Evolutionary conservation across 2,888 invertebrate genomes (phyloP), one percentile per base, ranked within the genome.

Genomic region (Adelognathus sp.): DNA sequence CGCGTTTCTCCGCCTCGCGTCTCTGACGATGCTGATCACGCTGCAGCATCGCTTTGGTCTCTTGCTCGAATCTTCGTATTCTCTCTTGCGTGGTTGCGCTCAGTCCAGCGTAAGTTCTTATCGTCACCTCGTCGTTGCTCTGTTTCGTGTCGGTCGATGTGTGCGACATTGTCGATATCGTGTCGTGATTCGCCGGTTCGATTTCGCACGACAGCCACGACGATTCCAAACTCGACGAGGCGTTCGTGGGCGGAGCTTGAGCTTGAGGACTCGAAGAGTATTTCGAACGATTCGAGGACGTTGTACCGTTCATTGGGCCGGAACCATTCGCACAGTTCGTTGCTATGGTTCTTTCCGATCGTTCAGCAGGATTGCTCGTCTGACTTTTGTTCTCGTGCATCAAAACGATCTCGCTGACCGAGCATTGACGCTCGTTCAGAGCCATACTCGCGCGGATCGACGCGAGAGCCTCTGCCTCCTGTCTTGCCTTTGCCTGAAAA

Each of bases 31-130:
- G 85, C 74, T 91, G 90, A 84, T 92, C 92, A 66, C 92, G 88
- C 71, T 91, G 92, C 21, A 96, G 91, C 93, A 95, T 94, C 70
- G 95, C 94, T 91, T 95, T 94, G 1, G 96, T 95, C 91, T 96
- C 96, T 88, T 95, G 93, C 88, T 96, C 96, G 91, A 96, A 96
- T 88, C 95, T 94, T 86, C 95, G 93, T 71, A 95, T 93, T 80
- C 95, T 92, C 86, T 95, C 94, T 83, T 95, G 94, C 5, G 95
- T 94, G 81, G 92, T 93, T 83, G 92, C 93, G 84, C 92, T 93
- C 87, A 93, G 92, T 84, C 93, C 94, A 69, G 93, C 93, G 89
- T 94, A 95, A 85, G 94, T 94, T 90, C 93, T 92, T 84, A 92
- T 93, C 79, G 92, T 88, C 21, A 92, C 90, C 71, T 91, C 91